phyloP scores from a whole-genome alignment of 2,113 vertebrate genomes.

The Gnathonemus echidnorhynchus region DNA sequence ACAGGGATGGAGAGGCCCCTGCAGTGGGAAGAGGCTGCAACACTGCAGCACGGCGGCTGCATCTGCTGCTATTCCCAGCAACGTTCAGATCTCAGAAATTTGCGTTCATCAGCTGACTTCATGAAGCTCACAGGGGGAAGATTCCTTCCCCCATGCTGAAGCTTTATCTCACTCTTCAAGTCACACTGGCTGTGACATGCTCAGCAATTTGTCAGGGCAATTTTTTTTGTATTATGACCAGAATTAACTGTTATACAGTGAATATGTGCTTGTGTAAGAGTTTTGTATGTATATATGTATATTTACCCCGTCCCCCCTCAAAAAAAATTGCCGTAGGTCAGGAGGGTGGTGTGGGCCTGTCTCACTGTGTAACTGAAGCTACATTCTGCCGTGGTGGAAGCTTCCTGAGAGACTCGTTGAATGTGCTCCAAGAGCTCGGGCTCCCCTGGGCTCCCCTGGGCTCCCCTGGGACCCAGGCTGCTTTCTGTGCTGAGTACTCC shows the following conservation, averaged over 20 bases:
- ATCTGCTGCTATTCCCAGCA: not conserved
- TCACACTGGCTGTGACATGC: not conserved
- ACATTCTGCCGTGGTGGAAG: not conserved
- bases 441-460: not conserved
- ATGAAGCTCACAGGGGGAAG: not conserved
- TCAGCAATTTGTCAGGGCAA: not conserved
- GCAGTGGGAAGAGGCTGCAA: not conserved
- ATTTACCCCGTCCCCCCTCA: not conserved
- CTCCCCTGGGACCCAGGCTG: not conserved
- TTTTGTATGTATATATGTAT: not conserved
- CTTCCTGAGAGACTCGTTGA: not conserved
- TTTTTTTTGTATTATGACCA: not conserved
- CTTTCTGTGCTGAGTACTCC: not conserved
- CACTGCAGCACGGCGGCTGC: not conserved
- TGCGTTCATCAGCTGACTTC: not conserved
- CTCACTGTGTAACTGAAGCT: not conserved
- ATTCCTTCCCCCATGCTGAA: not conserved
- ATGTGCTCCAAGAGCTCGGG: not conserved
- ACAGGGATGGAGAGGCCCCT: not conserved
- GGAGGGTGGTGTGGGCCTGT: not conserved
- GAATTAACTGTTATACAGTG: not conserved
- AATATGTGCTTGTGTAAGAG: not conserved
- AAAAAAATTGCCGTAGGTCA: not conserved
- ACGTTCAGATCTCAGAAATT: not conserved
- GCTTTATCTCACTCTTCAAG: not conserved